A percentile compares a stretch with the other conserved stretches of the same genome.
Conservation (phyloP, 2,113 vertebrate genomes). For the Panurus biarmicus region DNA sequence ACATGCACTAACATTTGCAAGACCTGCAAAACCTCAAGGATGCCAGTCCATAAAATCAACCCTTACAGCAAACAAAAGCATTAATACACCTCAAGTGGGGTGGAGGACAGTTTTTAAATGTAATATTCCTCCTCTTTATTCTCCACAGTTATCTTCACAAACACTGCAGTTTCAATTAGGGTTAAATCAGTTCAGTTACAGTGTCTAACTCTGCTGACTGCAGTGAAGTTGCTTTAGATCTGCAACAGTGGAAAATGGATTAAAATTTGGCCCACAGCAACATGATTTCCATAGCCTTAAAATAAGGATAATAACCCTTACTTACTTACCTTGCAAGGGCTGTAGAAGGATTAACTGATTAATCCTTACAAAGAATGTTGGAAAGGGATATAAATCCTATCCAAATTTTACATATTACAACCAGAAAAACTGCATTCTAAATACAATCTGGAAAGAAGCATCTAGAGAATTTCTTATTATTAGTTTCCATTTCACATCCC, state of each 20-base stretch:
- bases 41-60: neutral
- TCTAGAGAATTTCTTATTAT: neutral
- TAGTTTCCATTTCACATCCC: neutral
- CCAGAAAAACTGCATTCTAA: conserved; percentile 4
- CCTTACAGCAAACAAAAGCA: neutral
- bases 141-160: neutral
- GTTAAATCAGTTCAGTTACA: conserved; percentile 29
- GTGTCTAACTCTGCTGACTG: neutral
- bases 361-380: conserved; percentile 35
- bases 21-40: neutral
- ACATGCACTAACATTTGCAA: neutral
- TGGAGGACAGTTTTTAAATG: neutral
- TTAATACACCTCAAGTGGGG: neutral
- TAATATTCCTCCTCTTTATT: neutral
- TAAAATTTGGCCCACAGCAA: conserved; percentile 29
- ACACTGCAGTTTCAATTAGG: neutral
- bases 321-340: conserved; percentile 23
- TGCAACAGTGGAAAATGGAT: conserved; percentile 26
- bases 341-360: conserved; percentile 47
- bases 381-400: neutral
- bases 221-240: conserved; percentile 11
- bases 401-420: neutral
- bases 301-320: conserved; percentile 36
- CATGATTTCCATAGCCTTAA: neutral
- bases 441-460: neutral